Evolutionary conservation across 1,140 invertebrate species (phyloP).

Genomic region (Drosophila simulans): DNA sequence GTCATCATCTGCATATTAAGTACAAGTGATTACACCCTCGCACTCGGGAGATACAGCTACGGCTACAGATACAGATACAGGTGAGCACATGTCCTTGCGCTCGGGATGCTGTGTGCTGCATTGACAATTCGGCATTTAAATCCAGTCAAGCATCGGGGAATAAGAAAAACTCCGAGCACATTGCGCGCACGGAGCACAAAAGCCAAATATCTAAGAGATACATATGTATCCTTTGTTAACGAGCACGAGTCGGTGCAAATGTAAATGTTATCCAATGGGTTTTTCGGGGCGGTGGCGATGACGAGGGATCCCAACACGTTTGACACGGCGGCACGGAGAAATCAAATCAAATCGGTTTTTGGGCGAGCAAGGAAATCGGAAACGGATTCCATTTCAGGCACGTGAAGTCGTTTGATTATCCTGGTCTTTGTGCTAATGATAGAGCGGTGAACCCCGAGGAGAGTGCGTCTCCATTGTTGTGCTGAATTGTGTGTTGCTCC

Average conservation of each 20-base stretch:
- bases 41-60: conserved; percentile 27
- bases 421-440: conserved; percentile 51
- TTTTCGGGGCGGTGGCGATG: not conserved
- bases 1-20: conserved; percentile 82
- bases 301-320: conserved; percentile 38
- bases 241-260: conserved; percentile 64
- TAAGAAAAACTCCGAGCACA: conserved; percentile 26
- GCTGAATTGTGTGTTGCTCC: conserved; percentile 18
- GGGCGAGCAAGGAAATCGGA: conserved; percentile 27
- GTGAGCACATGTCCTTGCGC: conserved; percentile 40
- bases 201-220: conserved; percentile 65
- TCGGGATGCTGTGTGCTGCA: conserved; percentile 60
- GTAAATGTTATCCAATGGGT: conserved; percentile 66
- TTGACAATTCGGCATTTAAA: conserved; percentile 80
- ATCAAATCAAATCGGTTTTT: conserved; percentile 64
- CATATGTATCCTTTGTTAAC: conserved; percentile 81
- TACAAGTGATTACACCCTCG: conserved; percentile 79
- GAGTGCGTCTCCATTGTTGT: conserved; percentile 14
- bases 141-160: conserved; percentile 68
- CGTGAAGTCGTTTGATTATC: conserved; percentile 74
- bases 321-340: conserved; percentile 43
- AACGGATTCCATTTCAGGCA: conserved; percentile 71
- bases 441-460: conserved; percentile 18
- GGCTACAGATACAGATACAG: conserved; percentile 43
- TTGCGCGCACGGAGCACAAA: conserved; percentile 35